Conservation (phyloP, 1,140 invertebrate genomes). For the Leptoteleia sp. region DNA sequence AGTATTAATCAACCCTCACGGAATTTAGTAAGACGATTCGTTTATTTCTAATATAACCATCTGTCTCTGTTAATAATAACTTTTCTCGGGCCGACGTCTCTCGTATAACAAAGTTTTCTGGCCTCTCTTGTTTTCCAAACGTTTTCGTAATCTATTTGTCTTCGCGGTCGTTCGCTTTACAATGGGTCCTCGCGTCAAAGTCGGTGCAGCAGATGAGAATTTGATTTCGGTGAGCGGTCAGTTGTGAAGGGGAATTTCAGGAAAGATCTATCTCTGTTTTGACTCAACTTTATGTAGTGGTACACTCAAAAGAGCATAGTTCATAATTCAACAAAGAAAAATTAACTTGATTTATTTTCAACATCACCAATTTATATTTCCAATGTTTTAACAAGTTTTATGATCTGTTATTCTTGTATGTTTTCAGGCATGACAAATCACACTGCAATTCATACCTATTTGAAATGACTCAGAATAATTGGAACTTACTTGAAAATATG, state of each 20-base stretch:
- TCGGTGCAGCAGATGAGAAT: slow-evolving; percentile 5
- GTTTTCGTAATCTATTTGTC: slow-evolving; percentile 13
- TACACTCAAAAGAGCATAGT: background rate
- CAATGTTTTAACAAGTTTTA: too few species aligned
- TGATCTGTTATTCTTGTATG: too few species aligned
- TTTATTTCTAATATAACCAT: background rate
- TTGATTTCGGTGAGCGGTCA: background rate
- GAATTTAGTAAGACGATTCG: background rate
- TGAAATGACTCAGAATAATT: too few species aligned
- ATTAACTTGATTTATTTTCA: too few species aligned
- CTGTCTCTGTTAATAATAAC: slow-evolving; percentile 3
- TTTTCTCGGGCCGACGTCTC: background rate
- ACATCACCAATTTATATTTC: too few species aligned
- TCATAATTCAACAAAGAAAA: too few species aligned
- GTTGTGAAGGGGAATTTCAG: background rate
- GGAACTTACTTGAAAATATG: too few species aligned
- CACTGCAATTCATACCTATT: too few species aligned
- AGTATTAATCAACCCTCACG: background rate
- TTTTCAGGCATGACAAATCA: too few species aligned
- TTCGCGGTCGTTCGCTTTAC: slow-evolving; percentile 1
- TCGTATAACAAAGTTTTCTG: background rate
- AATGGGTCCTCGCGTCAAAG: slow-evolving; percentile 3
- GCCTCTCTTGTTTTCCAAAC: background rate
- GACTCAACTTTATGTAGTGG: background rate
- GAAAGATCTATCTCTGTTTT: slow-evolving; percentile 14